Conservation (phyloP, 2,113 vertebrate species). For the Carassius gibelio region DNA sequence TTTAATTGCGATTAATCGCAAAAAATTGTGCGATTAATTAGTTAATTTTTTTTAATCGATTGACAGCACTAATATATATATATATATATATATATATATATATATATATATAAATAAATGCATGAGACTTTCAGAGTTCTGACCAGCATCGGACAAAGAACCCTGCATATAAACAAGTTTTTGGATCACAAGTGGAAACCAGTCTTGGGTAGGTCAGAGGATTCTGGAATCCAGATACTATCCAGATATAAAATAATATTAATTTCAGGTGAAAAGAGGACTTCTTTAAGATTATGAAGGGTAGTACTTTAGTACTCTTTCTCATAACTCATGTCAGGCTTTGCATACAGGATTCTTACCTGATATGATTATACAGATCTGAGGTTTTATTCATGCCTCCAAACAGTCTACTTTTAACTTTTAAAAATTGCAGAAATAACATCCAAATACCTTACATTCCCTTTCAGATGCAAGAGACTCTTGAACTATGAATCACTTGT, state of each 20-base stretch:
- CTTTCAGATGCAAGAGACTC: neutral
- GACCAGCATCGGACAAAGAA: neutral
- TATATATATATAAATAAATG: too few species aligned
- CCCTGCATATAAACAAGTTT: neutral
- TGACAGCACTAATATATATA: too few species aligned
- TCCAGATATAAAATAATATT: neutral
- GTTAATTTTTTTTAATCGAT: too few species aligned
- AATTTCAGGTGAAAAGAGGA: neutral
- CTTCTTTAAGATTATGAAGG: neutral
- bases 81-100: too few species aligned
- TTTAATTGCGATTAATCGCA: too few species aligned
- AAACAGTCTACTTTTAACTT: neutral
- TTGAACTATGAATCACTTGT: too few species aligned
- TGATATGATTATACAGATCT: conserved; percentile 8
- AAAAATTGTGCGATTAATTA: too few species aligned
- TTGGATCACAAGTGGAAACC: neutral
- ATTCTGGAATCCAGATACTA: neutral
- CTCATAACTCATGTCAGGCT: neutral
- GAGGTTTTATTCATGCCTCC: neutral
- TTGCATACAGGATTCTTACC: neutral
- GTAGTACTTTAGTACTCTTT: neutral
- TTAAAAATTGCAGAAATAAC: neutral
- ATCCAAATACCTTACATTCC: conserved; percentile 1
- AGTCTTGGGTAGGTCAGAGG: neutral
- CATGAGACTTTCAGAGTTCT: neutral